These are phyloP conservation scores for Amphipyra berbera DNA, from an alignment of 2,888 invertebrate genomes.

Conservation along the genomic window DNA sequence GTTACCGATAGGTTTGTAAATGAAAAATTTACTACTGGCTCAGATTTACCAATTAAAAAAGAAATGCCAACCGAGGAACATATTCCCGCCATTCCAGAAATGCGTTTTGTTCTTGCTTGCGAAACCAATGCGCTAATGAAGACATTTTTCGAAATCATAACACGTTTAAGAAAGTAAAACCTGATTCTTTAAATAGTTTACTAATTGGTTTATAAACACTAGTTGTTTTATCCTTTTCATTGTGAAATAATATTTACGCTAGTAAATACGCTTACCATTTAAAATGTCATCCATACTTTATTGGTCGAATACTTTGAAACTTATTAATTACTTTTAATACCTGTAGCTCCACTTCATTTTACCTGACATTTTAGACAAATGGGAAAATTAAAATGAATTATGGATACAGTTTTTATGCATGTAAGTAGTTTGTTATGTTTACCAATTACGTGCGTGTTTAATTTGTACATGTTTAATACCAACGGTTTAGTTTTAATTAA, in stretches of 20 bases:
- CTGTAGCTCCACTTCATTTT: constrained; percentile 19
- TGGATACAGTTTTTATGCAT: constrained; percentile 12
- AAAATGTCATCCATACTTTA: constrained; percentile 7
- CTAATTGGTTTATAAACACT: constrained; percentile 31
- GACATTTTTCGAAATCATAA: constrained; percentile 75
- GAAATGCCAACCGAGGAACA: constrained; percentile 41
- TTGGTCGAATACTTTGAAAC: constrained; percentile 9
- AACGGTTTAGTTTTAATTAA: constrained; percentile 35
- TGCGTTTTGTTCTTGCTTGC: constrained; percentile 64
- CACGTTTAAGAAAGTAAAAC: constrained; percentile 64
- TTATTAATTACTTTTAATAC: constrained; percentile 22
- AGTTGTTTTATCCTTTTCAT: constrained; percentile 18
- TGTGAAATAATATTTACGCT: constrained; percentile 1
- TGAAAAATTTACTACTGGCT: constrained; percentile 15
- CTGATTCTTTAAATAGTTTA: constrained; percentile 61
- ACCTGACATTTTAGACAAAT: constrained; percentile 47
- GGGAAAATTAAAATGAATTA: constrained; percentile 42
- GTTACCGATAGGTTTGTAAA: constrained; percentile 8
- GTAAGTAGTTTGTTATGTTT: constrained; percentile 11
- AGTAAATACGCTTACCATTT: background rate
- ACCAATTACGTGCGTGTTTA: constrained; percentile 34
- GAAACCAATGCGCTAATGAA: constrained; percentile 70
- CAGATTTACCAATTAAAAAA: constrained; percentile 43
- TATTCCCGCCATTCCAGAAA: constrained; percentile 67
- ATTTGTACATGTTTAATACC: constrained; percentile 30